These are phyloP conservation scores for Notolabrus celidotus DNA, from an alignment of 2,797 vertebrate species.

Conservation along the genomic window DNA sequence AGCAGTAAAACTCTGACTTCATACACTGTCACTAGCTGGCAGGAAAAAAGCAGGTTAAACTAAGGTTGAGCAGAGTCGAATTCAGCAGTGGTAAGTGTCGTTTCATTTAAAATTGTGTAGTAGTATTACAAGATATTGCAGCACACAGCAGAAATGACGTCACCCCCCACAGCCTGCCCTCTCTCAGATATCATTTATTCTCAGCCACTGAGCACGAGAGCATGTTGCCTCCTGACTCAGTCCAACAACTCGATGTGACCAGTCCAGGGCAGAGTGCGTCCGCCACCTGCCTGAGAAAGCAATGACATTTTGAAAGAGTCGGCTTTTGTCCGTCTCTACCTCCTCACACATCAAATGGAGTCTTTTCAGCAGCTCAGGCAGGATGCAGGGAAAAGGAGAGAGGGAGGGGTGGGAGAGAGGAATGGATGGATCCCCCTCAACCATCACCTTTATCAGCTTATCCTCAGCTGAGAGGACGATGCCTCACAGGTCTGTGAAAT, in stretches of 20 bases:
- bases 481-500: conserved; percentile 53
- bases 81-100: no score
- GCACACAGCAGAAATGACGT: conserved; percentile 4
- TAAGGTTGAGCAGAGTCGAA: no score
- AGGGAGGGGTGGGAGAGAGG: conserved; percentile 1
- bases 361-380: conserved; percentile 36
- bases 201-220: neutral
- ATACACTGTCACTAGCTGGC: no score
- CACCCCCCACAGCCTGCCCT: neutral
- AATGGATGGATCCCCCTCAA: conserved; percentile 59
- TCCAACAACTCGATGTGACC: conserved; percentile 29
- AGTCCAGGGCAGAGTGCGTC: conserved; percentile 18
- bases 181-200: conserved; percentile 9
- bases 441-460: conserved; percentile 66
- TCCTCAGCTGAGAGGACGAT: conserved; percentile 41
- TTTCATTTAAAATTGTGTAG: no score
- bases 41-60: no score
- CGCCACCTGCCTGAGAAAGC: conserved; percentile 39
- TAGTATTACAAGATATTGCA: neutral
- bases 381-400: conserved; percentile 1
- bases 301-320: conserved; percentile 45
- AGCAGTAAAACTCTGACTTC: no score
- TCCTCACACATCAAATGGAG: conserved; percentile 49
- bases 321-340: conserved; percentile 43
- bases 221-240: conserved; percentile 23